A percentile compares a stretch with the other conserved stretches of the same genome.
These are phyloP conservation scores for Barbus barbus DNA, from an alignment of 2,113 vertebrate genomes.

Conservation along the genomic window DNA sequence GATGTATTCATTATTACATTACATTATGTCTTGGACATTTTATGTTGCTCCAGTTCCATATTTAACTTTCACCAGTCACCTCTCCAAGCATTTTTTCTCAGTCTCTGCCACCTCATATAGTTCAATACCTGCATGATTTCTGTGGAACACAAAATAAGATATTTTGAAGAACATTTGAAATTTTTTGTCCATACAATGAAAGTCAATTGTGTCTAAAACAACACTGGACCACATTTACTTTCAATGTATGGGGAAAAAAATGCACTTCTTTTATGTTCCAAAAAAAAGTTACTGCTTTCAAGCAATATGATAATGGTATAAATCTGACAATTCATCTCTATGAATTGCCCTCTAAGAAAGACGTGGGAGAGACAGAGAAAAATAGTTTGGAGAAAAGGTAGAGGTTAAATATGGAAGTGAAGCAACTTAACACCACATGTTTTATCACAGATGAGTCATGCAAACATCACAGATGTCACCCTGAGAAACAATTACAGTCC, in stretches of 20 bases:
- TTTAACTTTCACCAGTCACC: conserved; percentile 7
- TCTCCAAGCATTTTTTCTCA: background rate
- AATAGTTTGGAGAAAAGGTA: background rate
- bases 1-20: conserved; percentile 13
- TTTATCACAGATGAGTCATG: background rate
- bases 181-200: too few relatives aligned
- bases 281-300: too few relatives aligned
- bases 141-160: too few relatives aligned
- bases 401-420: background rate
- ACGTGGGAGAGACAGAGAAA: background rate
- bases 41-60: background rate
- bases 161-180: too few relatives aligned
- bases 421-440: background rate
- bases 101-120: background rate
- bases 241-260: too few relatives aligned
- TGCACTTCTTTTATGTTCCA: too few relatives aligned
- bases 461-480: background rate
- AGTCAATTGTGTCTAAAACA: too few relatives aligned
- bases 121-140: too few relatives aligned
- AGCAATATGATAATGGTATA: too few relatives aligned
- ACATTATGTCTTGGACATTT: background rate
- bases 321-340: background rate
- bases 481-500: background rate
- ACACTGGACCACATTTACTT: too few relatives aligned
- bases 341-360: background rate